Base-by-base conservation (phyloP, 2,797 vertebrate genomes). In the Pipistrellus nathusii region DNA sequence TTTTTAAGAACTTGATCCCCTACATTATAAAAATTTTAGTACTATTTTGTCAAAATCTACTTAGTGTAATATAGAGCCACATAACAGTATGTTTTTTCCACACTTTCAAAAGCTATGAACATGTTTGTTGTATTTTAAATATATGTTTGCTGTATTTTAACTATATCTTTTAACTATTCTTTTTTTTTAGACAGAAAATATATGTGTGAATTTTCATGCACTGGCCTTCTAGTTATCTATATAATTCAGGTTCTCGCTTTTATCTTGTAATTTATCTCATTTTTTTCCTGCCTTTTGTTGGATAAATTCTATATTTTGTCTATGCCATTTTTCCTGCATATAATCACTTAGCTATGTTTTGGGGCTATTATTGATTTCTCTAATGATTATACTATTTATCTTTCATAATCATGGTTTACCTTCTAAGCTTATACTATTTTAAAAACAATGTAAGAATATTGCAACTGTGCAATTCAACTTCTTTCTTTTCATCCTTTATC, bases 341-440 rank as follows among this genome's bases (percentile, higher is more conserved):
- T 88, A 68, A 78, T n/a, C 17, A 62, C n/a, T 90, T 87, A 80
- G 17, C 55, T 66, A 71, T 23, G 35, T 75, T 94, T 90, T 81
- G 78, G 18, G 38, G 32, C 13, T 72, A 27, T 57, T 44, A 57
- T 73, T 53, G 25, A 83, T 44, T 57, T 6, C 6, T 53, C n/a
- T 68, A 76, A 8, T 25, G 5, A 84, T 71, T 82, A 48, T 11
- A 71, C 41, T 53, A 73, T 41, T 90, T 48, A 48, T 93, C 23
- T 77, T 77, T 62, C 21, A 55, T 55, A 55, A 55, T 23, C 53
- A 64, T 32, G 1, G 18, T 51, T 7, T 73, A 93, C 35, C 9
- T 66, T 89, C 62, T 90, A 53, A 91, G 71, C 85, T 27, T 78
- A 51, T 46, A 68, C 25, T 85, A 20, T 57, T 91, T 93, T 73